Base-by-base conservation (phyloP, 2,888 invertebrate species). In the Machimus rusticus region DNA sequence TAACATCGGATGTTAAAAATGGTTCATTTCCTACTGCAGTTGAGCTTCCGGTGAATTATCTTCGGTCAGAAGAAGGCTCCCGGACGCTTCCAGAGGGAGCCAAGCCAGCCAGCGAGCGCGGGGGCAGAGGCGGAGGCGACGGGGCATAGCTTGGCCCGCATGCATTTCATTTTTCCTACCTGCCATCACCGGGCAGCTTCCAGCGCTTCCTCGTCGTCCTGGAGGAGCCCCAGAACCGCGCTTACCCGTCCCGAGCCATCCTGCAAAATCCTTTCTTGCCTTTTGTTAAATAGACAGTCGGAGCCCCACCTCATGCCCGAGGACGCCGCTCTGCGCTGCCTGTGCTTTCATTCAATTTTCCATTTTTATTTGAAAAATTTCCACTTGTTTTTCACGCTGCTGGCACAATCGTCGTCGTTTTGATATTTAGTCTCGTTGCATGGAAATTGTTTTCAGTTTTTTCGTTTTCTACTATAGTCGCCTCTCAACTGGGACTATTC, bases 111-210 rank as follows among this genome's bases (percentile, higher is more conserved):
- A 39, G 37, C 6, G 8, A 37, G 12, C 39, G 9, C 8, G 39
- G 9, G 1, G 12, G 39, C 37, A 23, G 39, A 46, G 43, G 6
- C 23, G 78, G 43, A n/a, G n/a, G 6, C 43, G 23, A 0, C 4
- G 37, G 37, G 79, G 16, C 79, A 51, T 5, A 79, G 51, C 4
- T n/a, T 31, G 31, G 31, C 51, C 51, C 31, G 34, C 79, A 79
- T 79, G 79, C 79, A 79, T 79, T 79, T 51, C 79, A 79, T 79
- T 79, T 79, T 79, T 79, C 66, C 28, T 79, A 79, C 79, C 79
- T 79, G 79, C 51, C 79, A 51, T 79, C 79, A 55, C 28, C 43
- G 51, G 46, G 51, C 79, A 78, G 43, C 78, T 19, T 76, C 76
- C 37, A 39, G 43, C 43, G 12, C 51, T 43, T 79, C 78, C 46